These are phyloP conservation scores for Coptodon rendalli DNA, from an alignment of 2,113 vertebrate species.

Conservation along the genomic window DNA sequence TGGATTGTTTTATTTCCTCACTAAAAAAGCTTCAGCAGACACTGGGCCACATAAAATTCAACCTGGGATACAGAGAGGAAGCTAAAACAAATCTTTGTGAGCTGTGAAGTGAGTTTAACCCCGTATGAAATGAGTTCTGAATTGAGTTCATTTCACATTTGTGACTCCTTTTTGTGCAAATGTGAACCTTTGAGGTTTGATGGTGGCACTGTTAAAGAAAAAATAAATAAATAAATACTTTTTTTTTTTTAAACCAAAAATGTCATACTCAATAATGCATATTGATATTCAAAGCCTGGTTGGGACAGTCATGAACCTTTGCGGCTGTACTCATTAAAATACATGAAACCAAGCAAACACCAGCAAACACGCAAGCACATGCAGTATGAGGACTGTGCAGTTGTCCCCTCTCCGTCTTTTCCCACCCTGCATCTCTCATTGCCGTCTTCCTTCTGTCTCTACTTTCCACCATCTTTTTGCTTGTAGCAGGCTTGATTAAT, in stretches of 20 bases:
- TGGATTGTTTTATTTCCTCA: slow-evolving; percentile 29
- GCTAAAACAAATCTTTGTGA: slow-evolving; percentile 53
- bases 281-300: not conserved
- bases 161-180: slow-evolving; percentile 24
- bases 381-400: not conserved
- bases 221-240: not conserved
- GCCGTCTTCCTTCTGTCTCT: slow-evolving; percentile 27
- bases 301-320: slow-evolving; percentile 6
- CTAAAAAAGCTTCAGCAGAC: slow-evolving; percentile 43
- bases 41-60: slow-evolving; percentile 45
- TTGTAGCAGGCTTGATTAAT: slow-evolving; percentile 90
- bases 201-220: not conserved
- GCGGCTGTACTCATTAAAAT: slow-evolving; percentile 43
- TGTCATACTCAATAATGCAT: not conserved
- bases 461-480: slow-evolving; percentile 55
- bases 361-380: not conserved
- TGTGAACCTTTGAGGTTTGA: slow-evolving; percentile 2
- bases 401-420: slow-evolving; percentile 20
- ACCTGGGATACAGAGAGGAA: slow-evolving; percentile 34
- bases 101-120: slow-evolving; percentile 51
- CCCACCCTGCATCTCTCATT: slow-evolving; percentile 26
- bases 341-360: slow-evolving; percentile 15
- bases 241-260: not conserved
- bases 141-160: slow-evolving; percentile 46
- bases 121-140: slow-evolving; percentile 51